Base-by-base conservation (phyloP, 2,888 invertebrate genomes). In the Baccha elongata region DNA sequence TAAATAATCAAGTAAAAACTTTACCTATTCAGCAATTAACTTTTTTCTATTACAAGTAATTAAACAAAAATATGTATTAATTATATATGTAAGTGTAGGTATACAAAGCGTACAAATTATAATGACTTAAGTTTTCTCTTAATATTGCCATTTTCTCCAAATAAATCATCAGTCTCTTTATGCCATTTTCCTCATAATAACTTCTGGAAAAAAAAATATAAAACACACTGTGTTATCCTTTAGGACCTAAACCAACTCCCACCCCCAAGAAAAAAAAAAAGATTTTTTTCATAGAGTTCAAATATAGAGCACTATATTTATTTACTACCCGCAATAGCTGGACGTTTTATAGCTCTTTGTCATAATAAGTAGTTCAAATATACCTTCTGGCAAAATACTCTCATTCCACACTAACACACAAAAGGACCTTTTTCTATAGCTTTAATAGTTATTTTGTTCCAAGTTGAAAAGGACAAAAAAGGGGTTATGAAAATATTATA, bases 321-420 rank as follows among this genome's bases (percentile, higher is more conserved):
- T 13, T 17, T 19, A 19, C 32, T 21, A 17, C n/a, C 53, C 35
- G n/a, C 32, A 55, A 21, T 13, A 35, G 8, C 53, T 55, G n/a
- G 19, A 37, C 37, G 11, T 58, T 17, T 58, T 40, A 15, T 11
- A 26, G 40, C 5, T 23, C 23, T 23, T 37, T 55, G 23, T 17
- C 15, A 40, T 15, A 40, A 26, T 26, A 58, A 40, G 26, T 26
- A 15, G 35, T 53, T 35, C 15, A 40, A 58, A 58, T 40, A 58
- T 40, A 23, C 26, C 58, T 58, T 58, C 58, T 40, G 58, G 58
- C 40, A 15, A 58, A 40, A 10, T 26, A 40, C 5, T n/a, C n/a
- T n/a, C n/a, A n/a, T n/a, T n/a, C n/a, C n/a, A n/a, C n/a, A n/a
- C n/a, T n/a, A n/a, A n/a, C 19, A 58, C 15, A 26, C 15, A 32